Percentiles rank a stretch among this genome's conserved stretches.
Evolutionary conservation across 2,797 vertebrate species (phyloP).

Genomic region (Myripristis jacobus): DNA sequence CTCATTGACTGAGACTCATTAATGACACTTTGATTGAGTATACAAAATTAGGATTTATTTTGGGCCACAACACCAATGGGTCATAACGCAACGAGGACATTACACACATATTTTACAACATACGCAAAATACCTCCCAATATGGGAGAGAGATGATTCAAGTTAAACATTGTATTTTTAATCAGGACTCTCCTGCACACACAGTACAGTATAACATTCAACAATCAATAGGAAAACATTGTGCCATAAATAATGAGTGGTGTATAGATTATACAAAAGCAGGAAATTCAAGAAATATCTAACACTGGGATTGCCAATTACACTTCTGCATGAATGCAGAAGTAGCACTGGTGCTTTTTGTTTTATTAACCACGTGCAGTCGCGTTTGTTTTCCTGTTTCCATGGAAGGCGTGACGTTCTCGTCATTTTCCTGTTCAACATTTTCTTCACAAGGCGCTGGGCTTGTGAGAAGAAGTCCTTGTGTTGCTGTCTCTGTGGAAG

Average conservation of each 20-base stretch:
- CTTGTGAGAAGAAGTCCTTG: constrained; percentile 12
- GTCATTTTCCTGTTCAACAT: constrained; percentile 2
- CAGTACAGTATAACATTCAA: constrained; percentile 72
- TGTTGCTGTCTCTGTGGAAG: constrained; percentile 10
- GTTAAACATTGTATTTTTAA: constrained; percentile 68
- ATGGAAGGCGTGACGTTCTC: background rate
- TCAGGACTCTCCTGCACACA: constrained; percentile 65
- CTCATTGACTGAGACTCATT: background rate
- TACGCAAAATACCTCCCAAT: constrained; percentile 77
- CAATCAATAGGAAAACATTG: constrained; percentile 52
- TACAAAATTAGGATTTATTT: constrained; percentile 78
- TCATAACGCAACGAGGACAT: constrained; percentile 65
- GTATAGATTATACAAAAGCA: constrained; percentile 51
- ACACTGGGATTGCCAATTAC: constrained; percentile 39
- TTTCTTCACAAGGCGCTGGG: constrained; percentile 15
- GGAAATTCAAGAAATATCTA: constrained; percentile 31
- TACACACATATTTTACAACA: constrained; percentile 50
- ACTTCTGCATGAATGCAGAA: constrained; percentile 21
- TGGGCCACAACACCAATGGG: constrained; percentile 58
- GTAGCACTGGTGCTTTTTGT: constrained; percentile 58
- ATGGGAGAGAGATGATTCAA: constrained; percentile 79
- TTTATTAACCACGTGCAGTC: constrained; percentile 14
- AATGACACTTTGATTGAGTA: constrained; percentile 45
- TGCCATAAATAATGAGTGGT: constrained; percentile 76
- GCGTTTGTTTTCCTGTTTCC: constrained; percentile 21